Evolutionary conservation across 2,113 vertebrate species (phyloP).

Genomic region (Pteruthius melanotis): DNA sequence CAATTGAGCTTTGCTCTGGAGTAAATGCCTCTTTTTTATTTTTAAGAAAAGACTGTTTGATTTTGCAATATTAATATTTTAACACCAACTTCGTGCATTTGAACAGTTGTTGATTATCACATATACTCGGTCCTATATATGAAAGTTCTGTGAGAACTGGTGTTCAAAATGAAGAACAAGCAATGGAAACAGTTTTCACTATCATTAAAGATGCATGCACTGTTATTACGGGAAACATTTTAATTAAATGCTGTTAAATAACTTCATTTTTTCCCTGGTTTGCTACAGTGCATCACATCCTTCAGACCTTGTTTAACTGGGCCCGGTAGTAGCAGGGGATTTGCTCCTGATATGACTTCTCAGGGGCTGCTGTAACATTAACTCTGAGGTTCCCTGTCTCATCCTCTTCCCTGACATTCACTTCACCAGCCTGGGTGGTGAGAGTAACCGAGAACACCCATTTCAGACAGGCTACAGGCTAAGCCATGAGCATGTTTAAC

Average conservation of each 20-base stretch:
- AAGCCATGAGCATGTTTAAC: neutral
- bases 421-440: neutral
- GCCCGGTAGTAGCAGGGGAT: rapidly evolving
- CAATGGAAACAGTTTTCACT: neutral
- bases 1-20: neutral
- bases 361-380: neutral
- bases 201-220: constrained; percentile 37
- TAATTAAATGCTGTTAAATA: constrained; percentile 40
- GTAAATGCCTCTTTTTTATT: neutral
- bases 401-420: neutral
- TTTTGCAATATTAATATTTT: neutral
- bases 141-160: neutral
- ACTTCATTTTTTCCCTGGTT: neutral
- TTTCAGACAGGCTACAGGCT: neutral
- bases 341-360: neutral
- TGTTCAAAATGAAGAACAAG: constrained; percentile 9
- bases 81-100: neutral
- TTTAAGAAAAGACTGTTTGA: neutral
- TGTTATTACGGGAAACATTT: constrained; percentile 29
- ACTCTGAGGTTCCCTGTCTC: neutral
- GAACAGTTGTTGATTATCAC: neutral
- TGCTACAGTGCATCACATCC: neutral
- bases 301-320: neutral
- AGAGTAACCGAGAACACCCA: rapidly evolving
- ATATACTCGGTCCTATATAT: neutral